Evolutionary conservation across 2,888 invertebrate species (phyloP).

Genomic region (Odiellus spinosus): DNA sequence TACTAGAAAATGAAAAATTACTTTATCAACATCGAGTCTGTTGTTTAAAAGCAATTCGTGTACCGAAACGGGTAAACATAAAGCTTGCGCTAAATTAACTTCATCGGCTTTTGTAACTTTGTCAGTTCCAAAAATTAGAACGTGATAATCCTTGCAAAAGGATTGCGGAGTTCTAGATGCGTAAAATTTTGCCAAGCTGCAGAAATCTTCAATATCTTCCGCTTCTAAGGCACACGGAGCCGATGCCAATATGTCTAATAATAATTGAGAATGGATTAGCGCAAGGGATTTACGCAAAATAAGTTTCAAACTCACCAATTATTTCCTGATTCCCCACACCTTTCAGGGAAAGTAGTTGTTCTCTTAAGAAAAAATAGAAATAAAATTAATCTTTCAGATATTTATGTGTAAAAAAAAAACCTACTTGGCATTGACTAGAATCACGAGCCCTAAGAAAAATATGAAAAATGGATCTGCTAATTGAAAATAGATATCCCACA

Average conservation of each 20-base stretch:
- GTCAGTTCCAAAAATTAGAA: slow-evolving; percentile 33
- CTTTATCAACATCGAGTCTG: slow-evolving; percentile 5
- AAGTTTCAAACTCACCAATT: too few species aligned
- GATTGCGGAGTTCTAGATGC: slow-evolving; percentile 80
- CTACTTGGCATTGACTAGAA: slow-evolving; percentile 76
- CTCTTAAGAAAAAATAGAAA: slow-evolving; percentile 34
- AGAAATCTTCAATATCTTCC: slow-evolving; percentile 92
- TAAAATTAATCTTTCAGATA: too few species aligned
- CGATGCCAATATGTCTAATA: slow-evolving; percentile 14
- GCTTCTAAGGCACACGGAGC: slow-evolving; percentile 66
- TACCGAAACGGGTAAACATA: slow-evolving; percentile 91
- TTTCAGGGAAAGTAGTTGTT: slow-evolving; percentile 45
- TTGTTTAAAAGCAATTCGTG: slow-evolving; percentile 61
- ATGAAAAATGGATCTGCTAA: slow-evolving; percentile 89
- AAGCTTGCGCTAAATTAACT: slow-evolving; percentile 45
- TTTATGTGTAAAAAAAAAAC: slow-evolving; percentile 6
- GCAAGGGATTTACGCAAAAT: too few species aligned
- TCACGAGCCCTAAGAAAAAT: slow-evolving; percentile 84
- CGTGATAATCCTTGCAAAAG: slow-evolving; percentile 35
- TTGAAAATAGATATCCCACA: slow-evolving; percentile 97
- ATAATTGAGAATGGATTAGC: slow-evolving; percentile 1
- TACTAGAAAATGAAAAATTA: slow-evolving; percentile 1
- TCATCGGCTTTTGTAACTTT: slow-evolving; percentile 21
- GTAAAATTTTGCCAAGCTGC: slow-evolving; percentile 91
- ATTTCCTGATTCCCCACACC: slow-evolving; percentile 51